phyloP scores from a whole-genome alignment of 2,113 vertebrate species.

The Abramis brama region DNA sequence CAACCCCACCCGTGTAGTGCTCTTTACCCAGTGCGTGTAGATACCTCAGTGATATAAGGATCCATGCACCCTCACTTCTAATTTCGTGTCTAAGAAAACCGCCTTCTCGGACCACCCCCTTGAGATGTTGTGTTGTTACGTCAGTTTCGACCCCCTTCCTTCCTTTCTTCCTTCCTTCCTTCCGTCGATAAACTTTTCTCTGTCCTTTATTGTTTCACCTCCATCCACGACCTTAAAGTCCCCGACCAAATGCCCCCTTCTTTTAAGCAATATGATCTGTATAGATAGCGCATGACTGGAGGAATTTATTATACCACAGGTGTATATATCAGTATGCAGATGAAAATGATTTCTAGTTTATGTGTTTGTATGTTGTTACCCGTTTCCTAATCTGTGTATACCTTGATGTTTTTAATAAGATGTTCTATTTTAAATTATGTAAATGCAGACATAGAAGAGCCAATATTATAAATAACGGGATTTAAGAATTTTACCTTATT shows the following conservation, averaged over 20 bases:
- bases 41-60: conserved; percentile 98
- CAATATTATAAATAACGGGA: conserved; percentile 95
- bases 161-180: conserved; percentile 1
- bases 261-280: conserved; percentile 99
- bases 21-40: conserved; percentile 99
- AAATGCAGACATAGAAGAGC: conserved; percentile 99
- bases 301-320: conserved; percentile 95
- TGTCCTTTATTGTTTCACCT: conserved; percentile 14
- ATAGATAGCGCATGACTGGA: conserved; percentile 99
- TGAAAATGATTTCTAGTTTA: conserved; percentile 94
- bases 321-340: conserved; percentile 98
- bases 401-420: conserved; percentile 99
- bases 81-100: conserved; percentile 67
- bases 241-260: conserved; percentile 88
- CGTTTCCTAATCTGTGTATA: conserved; percentile 99
- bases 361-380: conserved; percentile 99
- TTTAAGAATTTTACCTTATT: conserved; percentile 90
- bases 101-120: conserved; percentile 41
- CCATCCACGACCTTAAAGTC: conserved; percentile 64
- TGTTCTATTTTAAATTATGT: conserved; percentile 99
- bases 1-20: conserved; percentile 87
- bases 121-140: conserved; percentile 45
- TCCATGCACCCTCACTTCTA: conserved; percentile 84
- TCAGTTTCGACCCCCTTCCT: conserved; percentile 46
- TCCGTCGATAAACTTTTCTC: conserved; percentile 45